Evolutionary conservation across 2,888 invertebrate genomes (phyloP), one percentile per base, ranked within the genome.

Genomic region (Emmelina monodactyla): DNA sequence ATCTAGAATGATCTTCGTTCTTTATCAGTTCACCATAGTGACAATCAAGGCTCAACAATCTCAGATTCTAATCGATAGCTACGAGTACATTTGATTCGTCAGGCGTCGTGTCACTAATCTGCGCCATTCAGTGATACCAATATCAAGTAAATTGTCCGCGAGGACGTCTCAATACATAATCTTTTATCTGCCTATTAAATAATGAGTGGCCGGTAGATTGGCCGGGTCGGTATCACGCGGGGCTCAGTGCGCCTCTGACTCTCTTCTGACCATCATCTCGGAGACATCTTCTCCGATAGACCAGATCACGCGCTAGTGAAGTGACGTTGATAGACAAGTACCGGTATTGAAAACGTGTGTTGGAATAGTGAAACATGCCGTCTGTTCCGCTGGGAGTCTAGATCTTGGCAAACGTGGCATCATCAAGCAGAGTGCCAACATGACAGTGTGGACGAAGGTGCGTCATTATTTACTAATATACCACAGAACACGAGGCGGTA

Each of bases 111-210:
- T n/a, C n/a, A n/a, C n/a, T n/a, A n/a, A n/a, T n/a, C n/a, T n/a
- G n/a, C n/a, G n/a, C n/a, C n/a, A n/a, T n/a, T n/a, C n/a, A n/a
- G n/a, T n/a, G n/a, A n/a, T n/a, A n/a, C n/a, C n/a, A n/a, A n/a
- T n/a, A n/a, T n/a, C n/a, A n/a, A n/a, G n/a, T n/a, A n/a, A n/a
- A n/a, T n/a, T n/a, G n/a, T n/a, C n/a, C n/a, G n/a, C 59, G 72
- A 66, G 66, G 69, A 66, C 68, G 64, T 45, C 55, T 64, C 60
- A 65, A 69, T 67, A 71, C 72, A 73, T 76, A 70, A 75, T 76
- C 70, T 71, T 73, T 75, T 75, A 73, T 76, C 72, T 64, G 66
- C 45, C 62, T 67, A 72, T 73, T 76, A 69, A 75, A 68, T 76
- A 75, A 73, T 71, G 70, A 69, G 66, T 42, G 51, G 53, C 37